These are phyloP conservation scores for Meriones unguiculatus DNA, from an alignment of 2,113 vertebrate genomes.

Conservation along the genomic window DNA sequence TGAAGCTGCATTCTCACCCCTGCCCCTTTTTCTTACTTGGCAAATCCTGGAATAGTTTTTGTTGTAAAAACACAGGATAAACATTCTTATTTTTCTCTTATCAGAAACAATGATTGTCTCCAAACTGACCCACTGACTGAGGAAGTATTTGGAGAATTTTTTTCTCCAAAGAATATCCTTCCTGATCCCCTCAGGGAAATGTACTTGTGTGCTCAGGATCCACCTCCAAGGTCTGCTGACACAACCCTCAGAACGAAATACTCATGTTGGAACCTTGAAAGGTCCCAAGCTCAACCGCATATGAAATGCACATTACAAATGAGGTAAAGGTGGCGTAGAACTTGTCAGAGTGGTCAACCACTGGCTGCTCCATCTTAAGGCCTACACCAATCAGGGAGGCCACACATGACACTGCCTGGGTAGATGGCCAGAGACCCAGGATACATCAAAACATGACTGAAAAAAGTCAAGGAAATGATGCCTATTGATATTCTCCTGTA, in stretches of 20 bases:
- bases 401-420: not conserved
- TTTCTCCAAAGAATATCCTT: not conserved
- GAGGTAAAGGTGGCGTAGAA: too few relatives aligned
- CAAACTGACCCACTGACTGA: not conserved
- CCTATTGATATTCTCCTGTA: not conserved
- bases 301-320: not conserved
- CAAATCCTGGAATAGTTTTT: not conserved
- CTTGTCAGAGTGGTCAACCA: too few relatives aligned
- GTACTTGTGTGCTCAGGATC: rapidly evolving
- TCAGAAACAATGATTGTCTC: not conserved
- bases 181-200: not conserved
- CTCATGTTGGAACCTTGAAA: not conserved
- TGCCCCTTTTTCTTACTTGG: not conserved
- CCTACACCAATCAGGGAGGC: too few relatives aligned
- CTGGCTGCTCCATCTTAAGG: too few relatives aligned
- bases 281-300: not conserved
- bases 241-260: rapidly evolving
- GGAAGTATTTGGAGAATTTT: not conserved
- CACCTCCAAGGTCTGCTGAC: not conserved
- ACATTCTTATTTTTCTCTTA: not conserved
- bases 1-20: not conserved
- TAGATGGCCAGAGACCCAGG: not conserved
- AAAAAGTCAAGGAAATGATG: not conserved
- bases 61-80: not conserved
- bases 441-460: not conserved